Evolutionary conservation across 2,113 vertebrate species (phyloP).

Genomic region (Phoenicopterus ruber): DNA sequence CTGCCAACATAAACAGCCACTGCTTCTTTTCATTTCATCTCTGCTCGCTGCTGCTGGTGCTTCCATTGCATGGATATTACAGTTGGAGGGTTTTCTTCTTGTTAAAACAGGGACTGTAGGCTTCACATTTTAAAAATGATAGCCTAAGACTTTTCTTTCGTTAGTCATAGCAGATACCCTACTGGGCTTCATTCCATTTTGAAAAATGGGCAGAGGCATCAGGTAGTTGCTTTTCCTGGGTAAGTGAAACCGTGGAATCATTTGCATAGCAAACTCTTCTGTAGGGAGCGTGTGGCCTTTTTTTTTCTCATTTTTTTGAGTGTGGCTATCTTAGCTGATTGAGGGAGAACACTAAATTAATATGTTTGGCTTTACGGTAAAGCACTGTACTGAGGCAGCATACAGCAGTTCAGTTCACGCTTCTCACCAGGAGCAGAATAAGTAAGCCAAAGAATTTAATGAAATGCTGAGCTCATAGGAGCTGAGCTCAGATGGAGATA

Average conservation of each 20-base stretch:
- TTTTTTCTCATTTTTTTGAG: neutral
- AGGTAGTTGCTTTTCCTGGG: conserved; percentile 10
- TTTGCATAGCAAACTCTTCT: conserved; percentile 54
- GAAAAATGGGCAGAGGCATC: neutral
- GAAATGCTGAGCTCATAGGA: neutral
- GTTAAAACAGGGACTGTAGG: neutral
- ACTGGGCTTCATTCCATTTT: neutral
- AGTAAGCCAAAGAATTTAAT: neutral
- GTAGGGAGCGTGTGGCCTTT: neutral
- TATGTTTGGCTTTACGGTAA: neutral
- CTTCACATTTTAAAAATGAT: neutral
- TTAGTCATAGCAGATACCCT: neutral
- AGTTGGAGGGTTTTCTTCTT: neutral
- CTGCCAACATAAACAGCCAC: conserved; percentile 63
- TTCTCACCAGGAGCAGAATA: neutral
- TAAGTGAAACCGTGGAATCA: conserved; percentile 1
- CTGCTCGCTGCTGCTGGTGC: neutral
- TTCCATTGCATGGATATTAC: neutral
- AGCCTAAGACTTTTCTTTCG: neutral
- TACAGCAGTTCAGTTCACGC: neutral
- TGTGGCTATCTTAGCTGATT: neutral
- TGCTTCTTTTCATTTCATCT: conserved; percentile 45
- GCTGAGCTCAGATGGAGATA: neutral
- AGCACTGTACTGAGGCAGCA: neutral
- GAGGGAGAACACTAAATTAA: neutral